Base-by-base conservation (phyloP, 2,888 invertebrate species). In the Dendrolimus houi region DNA sequence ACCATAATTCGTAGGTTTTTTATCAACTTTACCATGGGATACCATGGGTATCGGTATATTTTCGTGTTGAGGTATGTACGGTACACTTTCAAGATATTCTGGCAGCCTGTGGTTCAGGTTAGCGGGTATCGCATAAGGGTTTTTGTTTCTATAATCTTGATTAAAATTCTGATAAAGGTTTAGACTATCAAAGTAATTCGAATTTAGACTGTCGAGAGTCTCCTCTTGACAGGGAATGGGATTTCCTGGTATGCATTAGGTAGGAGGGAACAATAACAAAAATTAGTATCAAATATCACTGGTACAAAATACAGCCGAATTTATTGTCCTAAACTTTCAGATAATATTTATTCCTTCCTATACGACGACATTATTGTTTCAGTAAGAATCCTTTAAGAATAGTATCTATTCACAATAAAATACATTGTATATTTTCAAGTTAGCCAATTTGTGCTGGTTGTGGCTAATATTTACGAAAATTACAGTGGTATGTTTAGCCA, bases 41-140 rank as follows among this genome's bases (percentile, higher is more conserved):
- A 73, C 68, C 0, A 63, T 61, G 6, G 62, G 59, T 29, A 29
- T 29, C 0, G 64, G 54, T 41, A 81, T 64, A 68, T 87, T 81
- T 62, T 85, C 87, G 66, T 91, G 87, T 13, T 92, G 91, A 0
- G 88, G 87, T 52, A 92, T 77, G 58, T 92, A 89, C 41, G 86
- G 89, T 2, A 67, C 65, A 41, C 78, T 80, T 1, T 83, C 81
- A 2, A 66, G 60, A 55, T 83, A 85, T n/a, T 87, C 86, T 0
- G 90, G 88, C 59, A 88, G 72, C 59, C 78, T 87, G 60, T 86
- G 84, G 62, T 89, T 89, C 13, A 89, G 64, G 62, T 91, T 91
- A 7, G 91, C 91, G 52, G 91, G 91, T 62, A 91, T 91, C 64
- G 88, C 91, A 67, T 91, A 91, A 65, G 91, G 91, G 73, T 89